Percentiles rank a stretch among this genome's conserved stretches.
Conservation (phyloP, 1,140 invertebrate genomes). For the Philaenus spumarius region DNA sequence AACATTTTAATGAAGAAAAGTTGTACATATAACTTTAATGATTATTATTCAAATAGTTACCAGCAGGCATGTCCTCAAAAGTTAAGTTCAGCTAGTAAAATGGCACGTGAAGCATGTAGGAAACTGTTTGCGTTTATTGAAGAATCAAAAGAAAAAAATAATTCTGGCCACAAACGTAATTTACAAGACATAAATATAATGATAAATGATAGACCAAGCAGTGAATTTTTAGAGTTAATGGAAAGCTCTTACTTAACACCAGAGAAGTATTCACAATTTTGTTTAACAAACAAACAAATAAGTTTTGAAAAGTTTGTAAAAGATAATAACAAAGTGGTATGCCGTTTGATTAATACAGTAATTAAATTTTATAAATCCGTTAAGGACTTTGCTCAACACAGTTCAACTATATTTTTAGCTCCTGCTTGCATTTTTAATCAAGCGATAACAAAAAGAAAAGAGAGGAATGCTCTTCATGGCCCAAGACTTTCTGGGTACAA, state of each 20-base stretch:
- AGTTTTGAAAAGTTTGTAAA: not conserved
- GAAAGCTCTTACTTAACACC: not conserved
- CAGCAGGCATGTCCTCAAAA: too few relatives aligned
- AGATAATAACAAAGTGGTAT: not conserved
- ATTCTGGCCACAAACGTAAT: not conserved
- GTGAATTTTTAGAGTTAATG: constrained; percentile 10
- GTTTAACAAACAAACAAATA: not conserved
- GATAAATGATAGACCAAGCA: constrained; percentile 1
- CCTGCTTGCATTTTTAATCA: constrained; percentile 36
- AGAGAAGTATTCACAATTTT: not conserved
- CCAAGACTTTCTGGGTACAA: constrained; percentile 38
- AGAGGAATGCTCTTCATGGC: constrained; percentile 38
- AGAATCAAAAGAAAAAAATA: constrained; percentile 6
- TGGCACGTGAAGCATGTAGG: not conserved
- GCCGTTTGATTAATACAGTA: not conserved
- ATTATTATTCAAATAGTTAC: not conserved
- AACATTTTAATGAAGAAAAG: not conserved
- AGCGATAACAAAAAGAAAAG: constrained; percentile 36
- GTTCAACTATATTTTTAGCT: constrained; percentile 24
- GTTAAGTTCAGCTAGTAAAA: too few relatives aligned
- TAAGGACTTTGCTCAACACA: not conserved
- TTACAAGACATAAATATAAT: constrained; percentile 6
- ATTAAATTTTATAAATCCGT: not conserved
- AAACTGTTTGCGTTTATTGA: constrained; percentile 5
- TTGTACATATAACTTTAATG: not conserved